These are phyloP conservation scores for Zaprionus camerounensis DNA, from an alignment of 1,140 invertebrate genomes.

Conservation along the genomic window DNA sequence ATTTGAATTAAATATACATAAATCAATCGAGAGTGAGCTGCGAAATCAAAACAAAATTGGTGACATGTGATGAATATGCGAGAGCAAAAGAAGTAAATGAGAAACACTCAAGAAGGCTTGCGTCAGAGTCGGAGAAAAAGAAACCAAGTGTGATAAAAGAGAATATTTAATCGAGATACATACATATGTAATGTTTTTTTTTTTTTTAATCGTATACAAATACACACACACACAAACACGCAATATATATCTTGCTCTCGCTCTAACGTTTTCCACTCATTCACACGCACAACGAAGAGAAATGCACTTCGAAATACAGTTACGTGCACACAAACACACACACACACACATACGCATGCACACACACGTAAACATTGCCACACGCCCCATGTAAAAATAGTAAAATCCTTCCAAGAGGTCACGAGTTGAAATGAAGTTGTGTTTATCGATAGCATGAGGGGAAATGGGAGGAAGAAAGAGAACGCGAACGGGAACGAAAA, in stretches of 20 bases:
- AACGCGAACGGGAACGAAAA: constrained; percentile 17
- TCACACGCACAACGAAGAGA: constrained; percentile 33
- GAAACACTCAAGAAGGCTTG: constrained; percentile 39
- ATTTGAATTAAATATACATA: constrained; percentile 30
- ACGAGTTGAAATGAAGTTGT: constrained; percentile 75
- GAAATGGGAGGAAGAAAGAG: constrained; percentile 29
- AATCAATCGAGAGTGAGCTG: constrained; percentile 2
- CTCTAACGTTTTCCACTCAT: constrained; percentile 20
- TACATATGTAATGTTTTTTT: constrained; percentile 35
- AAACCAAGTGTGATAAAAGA: constrained; percentile 43
- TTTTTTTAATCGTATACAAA: constrained; percentile 41
- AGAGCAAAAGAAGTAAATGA: constrained; percentile 12
- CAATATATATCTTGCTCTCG: constrained; percentile 26
- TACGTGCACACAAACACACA: constrained; percentile 60
- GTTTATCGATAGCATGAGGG: constrained; percentile 37
- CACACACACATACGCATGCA: constrained; percentile 8
- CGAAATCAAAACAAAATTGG: constrained; percentile 16
- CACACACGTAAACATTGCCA: constrained; percentile 27
- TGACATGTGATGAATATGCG: constrained; percentile 3
- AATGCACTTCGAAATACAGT: constrained; percentile 79
- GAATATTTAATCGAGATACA: constrained; percentile 58
- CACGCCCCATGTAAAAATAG: constrained; percentile 71
- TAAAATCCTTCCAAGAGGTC: constrained; percentile 72
- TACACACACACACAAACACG: constrained; percentile 12
- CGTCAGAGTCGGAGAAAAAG: constrained; percentile 63